Evolutionary conservation across 2,113 vertebrate genomes (phyloP), one percentile per base, ranked within the genome.

Genomic region (Megaleporinus macrocephalus): DNA sequence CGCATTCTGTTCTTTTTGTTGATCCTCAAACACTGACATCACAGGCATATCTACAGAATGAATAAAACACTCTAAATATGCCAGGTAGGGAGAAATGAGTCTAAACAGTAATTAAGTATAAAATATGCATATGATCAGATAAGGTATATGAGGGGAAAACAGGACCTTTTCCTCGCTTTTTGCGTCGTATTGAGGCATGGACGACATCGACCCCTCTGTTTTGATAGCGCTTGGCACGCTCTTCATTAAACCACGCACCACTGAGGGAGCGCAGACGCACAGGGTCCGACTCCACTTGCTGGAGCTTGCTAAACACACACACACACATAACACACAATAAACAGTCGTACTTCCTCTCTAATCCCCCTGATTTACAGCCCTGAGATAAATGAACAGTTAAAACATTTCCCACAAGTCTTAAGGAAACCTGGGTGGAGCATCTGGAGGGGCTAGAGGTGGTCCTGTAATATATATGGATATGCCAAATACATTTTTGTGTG

Each of bases 221-320:
- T n/a, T 68, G 83, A 84, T 98, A 95, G 1, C 97, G 92, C 75
- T 94, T 95, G 85, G 92, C 90, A 0, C 94, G 89, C 53, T 93
- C 93, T 22, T 98, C 96, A 0, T 89, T 90, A 91, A 99, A 99
- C 98, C 98, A 99, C 4, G 94, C 93, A 0, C 98, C 98, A 0
- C 96, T 96, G 73, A 96, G 92, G 53, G 82, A 87, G 87, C 93
- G 93, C 86, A 99, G 91, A 82, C 80, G 92, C 14, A 29, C 51
- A 0, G 93, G 94, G 81, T 98, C 95, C 4, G 86, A 90, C 85
- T 95, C 90, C 0, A 90, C 94, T 88, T 95, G 85, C 59, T 94
- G 89, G 57, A 99, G 94, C 30, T 92, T 91, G 79, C 98, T 98
- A 88, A 55, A 0, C 27, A 76, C 22, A 26, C 59, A 71, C 24